These are phyloP conservation scores for Telmatherina bonti DNA, from an alignment of 2,797 vertebrate genomes.

Conservation along the genomic window DNA sequence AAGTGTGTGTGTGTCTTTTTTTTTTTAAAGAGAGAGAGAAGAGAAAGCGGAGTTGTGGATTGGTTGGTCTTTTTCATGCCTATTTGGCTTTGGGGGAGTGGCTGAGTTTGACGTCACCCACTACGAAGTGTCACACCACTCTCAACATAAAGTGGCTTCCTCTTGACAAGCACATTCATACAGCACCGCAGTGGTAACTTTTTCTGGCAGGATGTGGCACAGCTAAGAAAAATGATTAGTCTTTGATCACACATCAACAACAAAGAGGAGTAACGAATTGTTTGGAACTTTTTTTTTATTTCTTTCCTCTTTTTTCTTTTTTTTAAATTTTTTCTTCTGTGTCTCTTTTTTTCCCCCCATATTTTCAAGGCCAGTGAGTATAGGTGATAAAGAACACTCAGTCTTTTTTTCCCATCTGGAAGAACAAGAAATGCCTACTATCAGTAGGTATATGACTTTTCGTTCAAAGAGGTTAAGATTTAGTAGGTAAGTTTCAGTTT, in stretches of 20 bases:
- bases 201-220: conserved; percentile 40
- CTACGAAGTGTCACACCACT: conserved; percentile 81
- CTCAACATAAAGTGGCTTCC: conserved; percentile 71
- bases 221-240: conserved; percentile 7
- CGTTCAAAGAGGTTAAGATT: conserved; percentile 73
- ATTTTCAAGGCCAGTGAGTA: conserved; percentile 11
- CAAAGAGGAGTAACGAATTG: neutral
- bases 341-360: neutral
- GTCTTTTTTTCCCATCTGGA: neutral
- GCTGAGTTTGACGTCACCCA: conserved; percentile 72
- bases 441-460: conserved; percentile 81
- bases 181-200: conserved; percentile 18
- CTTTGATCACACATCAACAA: neutral
- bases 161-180: conserved; percentile 54
- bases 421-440: conserved; percentile 71
- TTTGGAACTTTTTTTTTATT: neutral
- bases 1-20: neutral
- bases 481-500: conserved; percentile 69
- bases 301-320: neutral
- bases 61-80: conserved; percentile 31
- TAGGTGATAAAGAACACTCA: neutral
- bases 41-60: neutral
- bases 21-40: conserved; percentile 4
- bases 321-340: neutral
- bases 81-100: conserved; percentile 71